A percentile compares a stretch with the other conserved stretches of the same genome.
phyloP scores from a whole-genome alignment of 2,888 invertebrate genomes.

The Endomychus coccineus region DNA sequence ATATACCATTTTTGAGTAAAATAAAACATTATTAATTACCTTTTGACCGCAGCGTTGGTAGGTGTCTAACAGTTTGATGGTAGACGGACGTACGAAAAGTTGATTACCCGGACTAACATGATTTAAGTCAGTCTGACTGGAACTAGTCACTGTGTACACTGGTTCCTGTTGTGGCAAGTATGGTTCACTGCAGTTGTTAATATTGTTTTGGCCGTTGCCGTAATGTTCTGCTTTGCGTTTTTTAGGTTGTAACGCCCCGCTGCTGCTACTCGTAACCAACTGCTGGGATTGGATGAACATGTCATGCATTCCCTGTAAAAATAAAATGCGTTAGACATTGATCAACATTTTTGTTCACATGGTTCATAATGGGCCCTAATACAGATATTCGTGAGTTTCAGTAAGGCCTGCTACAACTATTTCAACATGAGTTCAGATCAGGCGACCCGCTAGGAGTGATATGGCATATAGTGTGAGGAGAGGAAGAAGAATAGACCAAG shows the following conservation, averaged over 20 bases:
- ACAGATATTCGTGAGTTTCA: too few relatives aligned
- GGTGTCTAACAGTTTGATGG: conserved; percentile 60
- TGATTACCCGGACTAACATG: conserved; percentile 32
- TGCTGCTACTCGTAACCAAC: conserved; percentile 44
- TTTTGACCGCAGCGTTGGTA: conserved; percentile 62
- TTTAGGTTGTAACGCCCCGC: conserved; percentile 31
- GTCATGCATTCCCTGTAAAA: conserved; percentile 74
- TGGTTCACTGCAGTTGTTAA: conserved; percentile 24
- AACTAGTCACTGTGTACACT: conserved; percentile 44
- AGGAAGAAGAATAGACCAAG: too few relatives aligned
- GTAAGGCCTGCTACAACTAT: too few relatives aligned
- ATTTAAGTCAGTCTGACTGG: conserved; percentile 35
- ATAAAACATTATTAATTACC: too few relatives aligned
- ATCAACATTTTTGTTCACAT: too few relatives aligned
- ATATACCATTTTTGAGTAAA: too few relatives aligned
- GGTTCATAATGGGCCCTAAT: too few relatives aligned
- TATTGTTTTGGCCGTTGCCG: conserved; percentile 15
- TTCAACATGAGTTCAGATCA: too few relatives aligned
- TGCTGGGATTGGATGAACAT: conserved; percentile 70
- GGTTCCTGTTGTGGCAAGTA: conserved; percentile 39
- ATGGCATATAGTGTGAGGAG: too few relatives aligned
- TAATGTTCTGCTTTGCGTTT: conserved; percentile 41
- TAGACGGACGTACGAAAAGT: conserved; percentile 58
- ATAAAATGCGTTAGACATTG: conserved; percentile 20
- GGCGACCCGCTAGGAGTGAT: too few relatives aligned